A percentile compares a stretch with the other conserved stretches of the same genome.
These are phyloP conservation scores for Pseudobourletiella spinata DNA, from an alignment of 1,140 invertebrate genomes.

Conservation along the genomic window DNA sequence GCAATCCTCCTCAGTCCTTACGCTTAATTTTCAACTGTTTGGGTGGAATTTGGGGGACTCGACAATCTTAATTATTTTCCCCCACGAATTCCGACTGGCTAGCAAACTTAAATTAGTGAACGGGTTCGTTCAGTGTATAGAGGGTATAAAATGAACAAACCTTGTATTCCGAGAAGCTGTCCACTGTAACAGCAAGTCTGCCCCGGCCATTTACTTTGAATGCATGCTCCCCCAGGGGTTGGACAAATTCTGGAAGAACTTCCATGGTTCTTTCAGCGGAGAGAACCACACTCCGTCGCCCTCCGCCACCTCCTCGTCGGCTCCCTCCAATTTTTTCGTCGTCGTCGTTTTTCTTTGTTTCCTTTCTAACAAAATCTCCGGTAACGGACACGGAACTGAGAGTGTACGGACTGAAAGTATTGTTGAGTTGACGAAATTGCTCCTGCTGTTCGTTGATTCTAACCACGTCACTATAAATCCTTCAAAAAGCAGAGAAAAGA, in stretches of 20 bases:
- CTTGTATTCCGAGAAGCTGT: slow-evolving; percentile 8
- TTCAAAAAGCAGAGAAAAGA: neutral
- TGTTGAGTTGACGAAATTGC: neutral
- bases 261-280: neutral
- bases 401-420: neutral
- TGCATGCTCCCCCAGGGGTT: slow-evolving; percentile 2
- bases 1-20: too few relatives aligned
- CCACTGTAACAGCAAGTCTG: slow-evolving; percentile 1
- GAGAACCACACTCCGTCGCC: neutral
- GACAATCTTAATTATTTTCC: too few relatives aligned
- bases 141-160: neutral
- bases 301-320: slow-evolving; percentile 5
- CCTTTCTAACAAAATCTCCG: too few relatives aligned
- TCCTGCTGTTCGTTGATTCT: neutral
- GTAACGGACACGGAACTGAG: too few relatives aligned
- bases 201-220: slow-evolving; percentile 13
- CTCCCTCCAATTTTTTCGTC: too few relatives aligned
- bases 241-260: slow-evolving; percentile 11
- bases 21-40: too few relatives aligned
- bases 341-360: too few relatives aligned
- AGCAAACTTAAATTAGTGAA: too few relatives aligned
- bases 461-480: slow-evolving; percentile 11
- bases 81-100: too few relatives aligned
- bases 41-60: too few relatives aligned
- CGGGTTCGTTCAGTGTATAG: too few relatives aligned